A percentile compares a stretch with the other conserved stretches of the same genome.
Evolutionary conservation across 2,797 vertebrate genomes (phyloP).

Genomic region (Leptoclinus maculatus): DNA sequence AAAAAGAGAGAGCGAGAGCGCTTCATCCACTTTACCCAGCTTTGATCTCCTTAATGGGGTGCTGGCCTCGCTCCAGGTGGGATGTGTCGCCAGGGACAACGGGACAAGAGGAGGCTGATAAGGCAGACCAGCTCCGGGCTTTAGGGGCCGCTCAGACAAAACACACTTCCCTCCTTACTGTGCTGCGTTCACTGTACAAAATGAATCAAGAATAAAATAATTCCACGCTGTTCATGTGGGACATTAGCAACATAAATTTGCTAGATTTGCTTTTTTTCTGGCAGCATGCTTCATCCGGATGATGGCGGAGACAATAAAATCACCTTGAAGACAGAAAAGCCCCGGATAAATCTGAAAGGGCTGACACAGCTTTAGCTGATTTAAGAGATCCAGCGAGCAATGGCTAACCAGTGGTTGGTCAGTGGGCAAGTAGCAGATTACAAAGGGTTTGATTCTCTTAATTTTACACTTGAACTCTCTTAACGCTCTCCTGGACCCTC

Average conservation of each 20-base stretch:
- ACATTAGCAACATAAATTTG: neutral
- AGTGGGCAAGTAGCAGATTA: conserved; percentile 47
- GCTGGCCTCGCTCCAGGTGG: conserved; percentile 75
- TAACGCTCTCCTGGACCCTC: conserved; percentile 46
- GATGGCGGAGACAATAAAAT: conserved; percentile 24
- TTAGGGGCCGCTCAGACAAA: conserved; percentile 63
- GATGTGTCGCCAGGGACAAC: conserved; percentile 77
- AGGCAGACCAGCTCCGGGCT: conserved; percentile 54
- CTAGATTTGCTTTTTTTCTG: neutral
- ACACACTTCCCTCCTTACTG: conserved; percentile 60
- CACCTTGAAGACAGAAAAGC: conserved; percentile 33
- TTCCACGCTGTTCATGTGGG: conserved; percentile 26
- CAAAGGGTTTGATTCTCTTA: conserved; percentile 60
- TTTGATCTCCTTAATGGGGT: conserved; percentile 82
- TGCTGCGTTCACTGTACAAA: conserved; percentile 13
- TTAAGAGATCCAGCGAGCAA: conserved; percentile 30
- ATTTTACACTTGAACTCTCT: conserved; percentile 71
- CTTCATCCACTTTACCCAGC: conserved; percentile 68
- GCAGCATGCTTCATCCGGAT: conserved; percentile 7
- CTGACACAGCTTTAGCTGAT: conserved; percentile 32
- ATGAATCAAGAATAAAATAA: conserved; percentile 26
- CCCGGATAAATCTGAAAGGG: conserved; percentile 23
- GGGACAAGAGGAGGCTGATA: conserved; percentile 74
- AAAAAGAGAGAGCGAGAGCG: conserved; percentile 41
- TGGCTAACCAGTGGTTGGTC: conserved; percentile 38